phyloP scores from a whole-genome alignment of 2,113 vertebrate genomes.

The Myrmecophaga tridactyla region DNA sequence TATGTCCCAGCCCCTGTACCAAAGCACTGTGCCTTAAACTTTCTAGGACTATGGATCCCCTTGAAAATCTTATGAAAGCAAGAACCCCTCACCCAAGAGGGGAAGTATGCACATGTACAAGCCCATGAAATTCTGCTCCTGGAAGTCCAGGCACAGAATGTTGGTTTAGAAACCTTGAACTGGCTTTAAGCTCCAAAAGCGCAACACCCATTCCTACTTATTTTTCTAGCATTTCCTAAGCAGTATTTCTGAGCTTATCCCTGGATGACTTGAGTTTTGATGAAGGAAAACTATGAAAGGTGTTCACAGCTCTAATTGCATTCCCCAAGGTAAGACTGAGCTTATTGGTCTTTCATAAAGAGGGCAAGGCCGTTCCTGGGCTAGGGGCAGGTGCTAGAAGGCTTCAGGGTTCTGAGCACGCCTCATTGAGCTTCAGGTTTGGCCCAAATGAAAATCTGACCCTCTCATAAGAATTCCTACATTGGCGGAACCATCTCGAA shows the following conservation, averaged over 20 bases:
- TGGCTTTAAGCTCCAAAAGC: background rate
- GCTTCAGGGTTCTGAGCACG: background rate
- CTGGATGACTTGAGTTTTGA: background rate
- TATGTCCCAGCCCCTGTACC: background rate
- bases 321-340: background rate
- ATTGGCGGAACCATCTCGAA: background rate
- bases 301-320: background rate
- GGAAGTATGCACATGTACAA: background rate
- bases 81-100: background rate
- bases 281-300: background rate
- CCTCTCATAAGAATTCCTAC: background rate
- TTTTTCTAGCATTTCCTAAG: background rate
- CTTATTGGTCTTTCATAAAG: background rate
- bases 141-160: background rate
- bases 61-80: background rate
- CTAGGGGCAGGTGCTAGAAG: background rate
- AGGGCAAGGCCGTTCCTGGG: background rate
- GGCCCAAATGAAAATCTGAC: background rate
- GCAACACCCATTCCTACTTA: background rate
- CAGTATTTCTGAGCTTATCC: background rate
- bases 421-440: background rate
- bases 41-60: background rate
- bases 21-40: background rate
- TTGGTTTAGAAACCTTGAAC: background rate
- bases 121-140: background rate